Base-by-base conservation (phyloP, 2,797 vertebrate species). In the Halcyon leucocephala region DNA sequence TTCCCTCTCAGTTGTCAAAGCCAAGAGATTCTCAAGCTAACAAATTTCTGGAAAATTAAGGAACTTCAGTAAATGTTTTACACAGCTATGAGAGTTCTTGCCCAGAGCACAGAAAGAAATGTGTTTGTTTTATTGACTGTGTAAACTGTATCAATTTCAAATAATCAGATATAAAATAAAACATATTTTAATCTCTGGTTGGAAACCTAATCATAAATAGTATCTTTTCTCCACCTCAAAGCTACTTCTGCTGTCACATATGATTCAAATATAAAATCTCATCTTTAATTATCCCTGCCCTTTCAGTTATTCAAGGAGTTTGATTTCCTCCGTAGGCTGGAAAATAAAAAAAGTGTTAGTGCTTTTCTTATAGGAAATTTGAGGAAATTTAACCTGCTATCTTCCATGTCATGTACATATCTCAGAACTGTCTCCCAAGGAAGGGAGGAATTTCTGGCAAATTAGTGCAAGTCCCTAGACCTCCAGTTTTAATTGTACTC, bases 401-500 rank as follows among this genome's bases (percentile, higher is more conserved):
- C 77, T 88, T 93, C 39, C 73, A 58, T 54, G 29, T 51, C 49
- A 90, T 49, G 46, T 39, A 72, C 12, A 48, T 9, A 54, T 89
- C n/a, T 87, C n/a, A 49, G 33, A 84, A 13, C 39, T 80, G 58
- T 51, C 66, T 69, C 16, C 37, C 33, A 61, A 80, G 26, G 29
- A 86, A 83, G 13, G 55, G 54, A 88, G 21, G 54, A 83, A 81
- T 83, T 86, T 46, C 52, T 82, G 79, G 29, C 35, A 87, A 81
- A 72, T 7, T 7, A 82, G 7, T 26, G 12, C 48, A 92, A 82
- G 67, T 57, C 60, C 52, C 54, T 74, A 87, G n/a, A 77, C 16
- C 51, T 93, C 48, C 51, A 70, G 28, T 71, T 91, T 83, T 88
- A 93, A 93, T 29, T 89, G 76, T 39, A 81, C 58, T 86, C 51